Base-by-base conservation (phyloP, 2,113 vertebrate genomes). In the Rhombomys opimus region DNA sequence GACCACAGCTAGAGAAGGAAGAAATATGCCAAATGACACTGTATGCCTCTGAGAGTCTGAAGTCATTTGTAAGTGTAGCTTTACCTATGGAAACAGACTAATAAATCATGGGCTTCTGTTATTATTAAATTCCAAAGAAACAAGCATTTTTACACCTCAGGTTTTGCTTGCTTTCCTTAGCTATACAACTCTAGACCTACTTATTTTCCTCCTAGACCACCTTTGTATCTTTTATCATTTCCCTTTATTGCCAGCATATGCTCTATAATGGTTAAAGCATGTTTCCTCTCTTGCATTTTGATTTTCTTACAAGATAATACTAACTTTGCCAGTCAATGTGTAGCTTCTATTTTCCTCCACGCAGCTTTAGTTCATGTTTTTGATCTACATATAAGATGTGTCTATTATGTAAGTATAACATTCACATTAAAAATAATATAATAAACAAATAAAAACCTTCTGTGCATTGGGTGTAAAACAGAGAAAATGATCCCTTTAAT, bases 81-180 rank as follows among this genome's bases (percentile, higher is more conserved):
- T 93, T 82, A 54, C 46, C 59, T 90, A 67, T 7, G 72, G 18
- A 90, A 72, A 46, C 25, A 72, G 57, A 67, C 20, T 81, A 81
- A 72, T 68, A 50, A 76, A 67, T 80, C 20, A 76, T 17, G 9
- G 54, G 38, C 30, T 82, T 73, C 27, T 61, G 27, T 30, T 88
- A 73, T 63, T 57, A 92, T 85, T 77, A 73, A 81, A 77, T 93
- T 95, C 30, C 87, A 61, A 82, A 59, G 59, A 72, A 97, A 90
- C 27, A 82, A 88, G 52, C 57, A 30, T 30, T 89, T 97, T 96
- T 57, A 82, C 12, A 61, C 72, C 80, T 87, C 61, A 87, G 20
- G n/a, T 82, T 90, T 87, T 87, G 38, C 22, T 90, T 87, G 63
- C 1, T 78, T 89, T 68, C 73, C 17, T 81, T 77, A 80, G 30